A percentile compares a stretch with the other conserved stretches of the same genome.
Evolutionary conservation across 2,797 vertebrate species (phyloP).

Genomic region (Alca torda): DNA sequence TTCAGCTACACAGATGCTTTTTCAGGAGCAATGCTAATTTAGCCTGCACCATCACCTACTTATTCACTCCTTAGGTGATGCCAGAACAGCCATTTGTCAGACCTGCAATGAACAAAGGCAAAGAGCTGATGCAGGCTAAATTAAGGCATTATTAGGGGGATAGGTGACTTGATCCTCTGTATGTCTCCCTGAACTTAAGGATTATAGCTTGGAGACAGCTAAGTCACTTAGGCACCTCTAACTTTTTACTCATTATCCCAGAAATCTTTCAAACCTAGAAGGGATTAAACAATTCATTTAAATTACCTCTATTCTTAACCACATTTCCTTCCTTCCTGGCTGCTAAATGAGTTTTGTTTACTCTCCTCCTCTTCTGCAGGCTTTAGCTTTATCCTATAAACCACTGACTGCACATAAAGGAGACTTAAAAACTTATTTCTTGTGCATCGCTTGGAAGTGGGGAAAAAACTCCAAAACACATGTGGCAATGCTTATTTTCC

Average conservation of each 20-base stretch:
- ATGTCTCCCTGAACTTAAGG: not conserved
- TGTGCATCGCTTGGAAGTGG: not conserved
- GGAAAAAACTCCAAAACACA: not conserved
- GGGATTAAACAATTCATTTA: not conserved
- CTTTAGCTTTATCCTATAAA: not conserved
- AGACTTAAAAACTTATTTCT: not conserved
- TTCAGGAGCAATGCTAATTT: not conserved
- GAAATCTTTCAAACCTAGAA: not conserved
- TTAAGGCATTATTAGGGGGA: not conserved
- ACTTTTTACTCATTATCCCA: not conserved
- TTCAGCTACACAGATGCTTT: not conserved
- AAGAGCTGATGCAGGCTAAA: not conserved
- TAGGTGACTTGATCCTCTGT: not conserved
- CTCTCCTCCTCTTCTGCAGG: not conserved
- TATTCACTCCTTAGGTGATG: not conserved
- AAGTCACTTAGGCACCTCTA: not conserved
- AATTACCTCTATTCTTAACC: not conserved
- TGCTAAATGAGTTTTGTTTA: not conserved
- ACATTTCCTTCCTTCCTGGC: not conserved
- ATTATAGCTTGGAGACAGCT: not conserved
- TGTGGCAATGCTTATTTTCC: not conserved
- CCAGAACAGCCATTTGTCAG: not conserved
- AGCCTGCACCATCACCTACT: not conserved
- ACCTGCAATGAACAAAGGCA: not conserved
- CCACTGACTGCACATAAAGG: not conserved